Evolutionary conservation across 2,113 vertebrate genomes (phyloP), one percentile per base, ranked within the genome.

Genomic region (Peromyscus leucopus): DNA sequence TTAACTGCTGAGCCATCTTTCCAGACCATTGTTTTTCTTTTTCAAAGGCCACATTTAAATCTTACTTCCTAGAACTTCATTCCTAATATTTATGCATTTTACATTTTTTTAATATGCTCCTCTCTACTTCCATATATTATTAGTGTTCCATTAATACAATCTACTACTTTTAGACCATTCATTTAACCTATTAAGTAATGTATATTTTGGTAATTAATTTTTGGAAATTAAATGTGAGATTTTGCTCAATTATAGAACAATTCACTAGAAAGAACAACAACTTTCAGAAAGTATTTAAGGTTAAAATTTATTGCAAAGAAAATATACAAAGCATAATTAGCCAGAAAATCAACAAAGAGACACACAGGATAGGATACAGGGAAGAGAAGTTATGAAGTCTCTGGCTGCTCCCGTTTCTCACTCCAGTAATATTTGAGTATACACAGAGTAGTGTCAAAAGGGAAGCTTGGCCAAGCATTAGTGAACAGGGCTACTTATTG

Each of bases 201-300:
- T 63, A 46, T 3, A 87, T 90, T 94, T 94, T 82, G 7, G 88
- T 71, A 61, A 42, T 71, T 84, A 42, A 90, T 96, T 91, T 4
- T 16, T 82, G 19, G 28, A 80, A 85, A 83, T 82, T 74, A 92
- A 92, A 75, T 80, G 57, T 59, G 65, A 69, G 26, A 75, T 93
- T 92, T 90, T 94, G 16, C 33, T 85, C 78, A 95, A 33, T 74
- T 46, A 46, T 57, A 51, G 22, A 67, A 19, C 57, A 85, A 85
- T 74, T 94, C 26, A 65, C n/a, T 51, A 67, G 67, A 85, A 59
- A 11, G 57, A 87, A 91, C 63, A 19, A n/a, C 39, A 19, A n/a
- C 39, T 69, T 39, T 89, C 61, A 92, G 31, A 65, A 94, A 86
- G 76, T 11, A n/a, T 21, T 74, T 75, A 63, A 46, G 8, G 8